Base-by-base conservation (phyloP, 2,113 vertebrate genomes). In the Megaleporinus macrocephalus region DNA sequence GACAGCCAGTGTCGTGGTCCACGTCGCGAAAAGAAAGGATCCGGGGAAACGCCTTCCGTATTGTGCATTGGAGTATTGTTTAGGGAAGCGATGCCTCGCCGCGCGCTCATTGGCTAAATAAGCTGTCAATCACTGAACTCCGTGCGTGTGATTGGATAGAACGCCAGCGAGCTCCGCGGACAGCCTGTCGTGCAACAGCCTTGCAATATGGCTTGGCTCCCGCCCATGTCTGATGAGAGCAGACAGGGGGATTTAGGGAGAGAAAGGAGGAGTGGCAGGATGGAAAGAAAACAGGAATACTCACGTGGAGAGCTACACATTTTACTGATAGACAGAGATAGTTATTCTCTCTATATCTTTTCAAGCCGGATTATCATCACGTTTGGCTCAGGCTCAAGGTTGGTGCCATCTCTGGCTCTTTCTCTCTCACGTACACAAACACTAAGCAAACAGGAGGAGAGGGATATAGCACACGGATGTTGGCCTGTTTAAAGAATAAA, bases 1-100 rank as follows among this genome's bases (percentile, higher is more conserved):
- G 20, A 26, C 77, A 41, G 12, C 15, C 78, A 51, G 75, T 82
- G 83, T 83, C 78, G 41, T 36, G 84, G 76, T 90, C 87, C 89
- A 90, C 89, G 89, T 90, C 86, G 87, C 86, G 86, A 84, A 86
- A 86, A 90, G 86, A 90, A 87, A 90, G 89, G 84, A 80, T 76
- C 74, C 73, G 59, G 82, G 74, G 84, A 80, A 85, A 85, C 87
- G 79, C 85, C 89, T 82, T 79, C 80, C 24, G 72, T 76, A 76
- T 55, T 82, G 41, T 65, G 53, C 26, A 88, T 87, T 84, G 81
- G 85, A 83, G 69, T 75, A 83, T 70, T 82, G 76, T 76, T 84
- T 53, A 70, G 51, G 41, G 78, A 83, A 87, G 80, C 68, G 57
- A 65, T 79, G 47, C 14, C 2, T 51, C 47, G 44, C 33, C 26